These are phyloP conservation scores for Pangasius sanitwongsei DNA, from an alignment of 2,797 vertebrate species.

Conservation along the genomic window DNA sequence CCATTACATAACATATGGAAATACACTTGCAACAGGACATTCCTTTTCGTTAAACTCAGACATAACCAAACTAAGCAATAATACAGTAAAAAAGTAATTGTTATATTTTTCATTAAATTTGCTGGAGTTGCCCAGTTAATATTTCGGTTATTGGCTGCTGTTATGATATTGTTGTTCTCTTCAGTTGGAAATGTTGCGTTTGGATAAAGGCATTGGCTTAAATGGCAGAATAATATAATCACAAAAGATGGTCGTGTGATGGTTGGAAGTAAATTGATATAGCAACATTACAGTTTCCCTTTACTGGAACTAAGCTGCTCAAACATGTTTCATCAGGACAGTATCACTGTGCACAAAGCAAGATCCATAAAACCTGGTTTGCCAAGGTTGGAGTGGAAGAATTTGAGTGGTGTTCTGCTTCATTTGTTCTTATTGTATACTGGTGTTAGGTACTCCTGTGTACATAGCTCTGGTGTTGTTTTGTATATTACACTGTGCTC, in stretches of 20 bases:
- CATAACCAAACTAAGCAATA: not conserved
- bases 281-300: not conserved
- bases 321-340: not conserved
- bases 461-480: not conserved
- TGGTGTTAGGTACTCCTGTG: not conserved
- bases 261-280: too few relatives aligned
- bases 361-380: not conserved
- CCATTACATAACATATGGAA: not conserved
- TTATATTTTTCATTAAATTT: not conserved
- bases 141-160: not conserved
- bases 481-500: not conserved
- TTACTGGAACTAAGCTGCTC: not conserved
- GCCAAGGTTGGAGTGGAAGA: not conserved
- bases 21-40: not conserved
- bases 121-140: not conserved
- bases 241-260: not conserved
- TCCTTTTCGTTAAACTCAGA: not conserved
- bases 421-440: not conserved
- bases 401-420: not conserved
- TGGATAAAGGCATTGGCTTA: not conserved
- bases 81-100: not conserved
- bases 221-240: not conserved
- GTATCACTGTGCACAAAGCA: not conserved
- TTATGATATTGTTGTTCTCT: not conserved
- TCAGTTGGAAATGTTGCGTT: not conserved